phyloP scores from a whole-genome alignment of 2,113 vertebrate species.

The Lepisosteus oculatus region DNA sequence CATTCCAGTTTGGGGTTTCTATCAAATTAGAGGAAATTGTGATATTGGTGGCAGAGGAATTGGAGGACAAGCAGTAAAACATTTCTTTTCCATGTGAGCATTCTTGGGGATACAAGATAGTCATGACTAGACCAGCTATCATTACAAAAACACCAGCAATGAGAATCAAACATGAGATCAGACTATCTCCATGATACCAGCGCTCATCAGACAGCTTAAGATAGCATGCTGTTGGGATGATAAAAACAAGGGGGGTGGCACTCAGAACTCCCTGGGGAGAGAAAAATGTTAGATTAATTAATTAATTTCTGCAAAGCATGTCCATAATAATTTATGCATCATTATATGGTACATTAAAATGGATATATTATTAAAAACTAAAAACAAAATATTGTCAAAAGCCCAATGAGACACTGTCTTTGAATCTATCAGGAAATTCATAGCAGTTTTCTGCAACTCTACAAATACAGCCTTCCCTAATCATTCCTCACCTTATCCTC shows the following conservation, averaged over 20 bases:
- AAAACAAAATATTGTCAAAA: no score
- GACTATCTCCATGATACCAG: slow-evolving; percentile 75
- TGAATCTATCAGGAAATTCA: no score
- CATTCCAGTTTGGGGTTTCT: slow-evolving; percentile 14
- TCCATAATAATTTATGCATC: no score
- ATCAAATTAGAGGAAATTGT: slow-evolving; percentile 46
- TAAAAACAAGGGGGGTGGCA: slow-evolving; percentile 89
- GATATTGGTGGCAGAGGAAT: slow-evolving; percentile 58
- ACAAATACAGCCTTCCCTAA: no score
- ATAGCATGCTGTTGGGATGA: slow-evolving; percentile 87
- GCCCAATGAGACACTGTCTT: no score
- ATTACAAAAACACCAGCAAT: slow-evolving; percentile 76
- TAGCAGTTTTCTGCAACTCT: no score
- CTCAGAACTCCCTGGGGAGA: slow-evolving; percentile 79
- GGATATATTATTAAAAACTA: no score
- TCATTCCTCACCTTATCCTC: no score
- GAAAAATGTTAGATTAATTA: slow-evolving; percentile 20
- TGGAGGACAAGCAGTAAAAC: slow-evolving; percentile 80
- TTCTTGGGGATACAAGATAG: slow-evolving; percentile 70
- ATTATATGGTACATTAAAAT: no score
- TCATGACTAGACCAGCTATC: slow-evolving; percentile 78
- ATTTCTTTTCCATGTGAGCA: slow-evolving; percentile 88
- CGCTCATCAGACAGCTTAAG: slow-evolving; percentile 77
- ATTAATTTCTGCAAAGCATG: background rate
- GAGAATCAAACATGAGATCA: slow-evolving; percentile 73